Conservation (phyloP, 1,140 invertebrate genomes). For the Drosophila biarmipes region DNA sequence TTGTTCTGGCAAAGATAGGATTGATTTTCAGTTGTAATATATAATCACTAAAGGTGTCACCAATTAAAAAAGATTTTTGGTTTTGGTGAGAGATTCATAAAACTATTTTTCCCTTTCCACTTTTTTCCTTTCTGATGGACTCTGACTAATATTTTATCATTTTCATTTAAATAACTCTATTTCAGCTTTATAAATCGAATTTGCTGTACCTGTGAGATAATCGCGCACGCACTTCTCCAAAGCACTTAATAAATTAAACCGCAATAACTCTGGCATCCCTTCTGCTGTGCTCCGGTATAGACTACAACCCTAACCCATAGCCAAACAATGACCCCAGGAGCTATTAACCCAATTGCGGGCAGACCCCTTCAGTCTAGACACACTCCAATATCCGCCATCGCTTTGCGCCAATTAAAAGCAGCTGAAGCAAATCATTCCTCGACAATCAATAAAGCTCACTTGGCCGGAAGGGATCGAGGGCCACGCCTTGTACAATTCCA, state of each 20-base stretch:
- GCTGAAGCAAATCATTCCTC: conserved; percentile 49
- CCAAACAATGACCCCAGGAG: background rate
- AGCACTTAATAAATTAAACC: conserved; percentile 4
- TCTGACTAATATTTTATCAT: too few relatives aligned
- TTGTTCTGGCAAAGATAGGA: too few relatives aligned
- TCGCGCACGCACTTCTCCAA: background rate
- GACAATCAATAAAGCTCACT: conserved; percentile 47
- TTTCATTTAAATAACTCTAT: background rate
- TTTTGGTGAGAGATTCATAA: too few relatives aligned
- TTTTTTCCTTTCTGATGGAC: too few relatives aligned
- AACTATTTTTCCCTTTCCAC: background rate
- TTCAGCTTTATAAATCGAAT: background rate
- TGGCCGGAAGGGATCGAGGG: conserved; percentile 3
- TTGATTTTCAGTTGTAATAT: too few relatives aligned
- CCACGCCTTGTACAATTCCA: background rate
- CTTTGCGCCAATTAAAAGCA: conserved; percentile 14
- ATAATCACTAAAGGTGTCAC: too few relatives aligned
- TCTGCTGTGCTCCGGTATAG: background rate
- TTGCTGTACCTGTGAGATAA: background rate
- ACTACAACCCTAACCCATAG: background rate
- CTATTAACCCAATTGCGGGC: conserved; percentile 54
- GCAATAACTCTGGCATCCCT: background rate
- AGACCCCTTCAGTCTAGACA: conserved; percentile 36
- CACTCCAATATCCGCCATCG: conserved; percentile 10
- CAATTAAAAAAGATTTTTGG: too few relatives aligned